These are phyloP conservation scores for Morone saxatilis DNA, from an alignment of 2,113 vertebrate genomes.

Conservation along the genomic window DNA sequence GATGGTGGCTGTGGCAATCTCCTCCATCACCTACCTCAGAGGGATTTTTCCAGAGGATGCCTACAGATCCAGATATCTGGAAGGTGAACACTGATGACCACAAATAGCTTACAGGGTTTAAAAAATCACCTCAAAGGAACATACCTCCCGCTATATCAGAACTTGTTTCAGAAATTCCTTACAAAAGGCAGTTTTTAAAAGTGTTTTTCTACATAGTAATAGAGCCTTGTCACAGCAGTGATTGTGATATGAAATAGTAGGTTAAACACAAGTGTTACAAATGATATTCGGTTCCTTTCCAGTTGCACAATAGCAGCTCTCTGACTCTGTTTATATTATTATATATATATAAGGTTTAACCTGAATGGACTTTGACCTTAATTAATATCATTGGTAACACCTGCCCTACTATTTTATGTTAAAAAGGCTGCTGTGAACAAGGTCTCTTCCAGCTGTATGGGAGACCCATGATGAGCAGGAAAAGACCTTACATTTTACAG, in stretches of 20 bases:
- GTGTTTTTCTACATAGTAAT: not conserved
- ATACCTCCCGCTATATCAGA: not conserved
- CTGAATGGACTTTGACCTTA: no score
- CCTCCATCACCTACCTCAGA: constrained; percentile 95
- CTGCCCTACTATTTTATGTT: no score
- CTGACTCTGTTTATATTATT: no score
- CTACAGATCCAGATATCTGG: constrained; percentile 94
- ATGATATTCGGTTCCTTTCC: no score
- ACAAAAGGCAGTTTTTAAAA: not conserved
- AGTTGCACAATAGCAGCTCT: no score
- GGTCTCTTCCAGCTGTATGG: no score
- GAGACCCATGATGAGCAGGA: not conserved
- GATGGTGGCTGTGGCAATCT: constrained; percentile 92
- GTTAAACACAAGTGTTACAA: no score
- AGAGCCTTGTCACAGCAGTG: no score
- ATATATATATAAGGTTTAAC: no score
- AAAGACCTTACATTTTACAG: not conserved
- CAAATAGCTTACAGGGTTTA: not conserved
- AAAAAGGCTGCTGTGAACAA: no score
- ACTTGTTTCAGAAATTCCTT: not conserved
- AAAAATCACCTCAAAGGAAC: not conserved
- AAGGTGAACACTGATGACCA: constrained; percentile 84
- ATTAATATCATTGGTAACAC: no score
- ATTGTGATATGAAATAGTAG: no score
- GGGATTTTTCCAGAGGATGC: constrained; percentile 96